phyloP scores from a whole-genome alignment of 2,888 invertebrate genomes.

The Athalia cordata region DNA sequence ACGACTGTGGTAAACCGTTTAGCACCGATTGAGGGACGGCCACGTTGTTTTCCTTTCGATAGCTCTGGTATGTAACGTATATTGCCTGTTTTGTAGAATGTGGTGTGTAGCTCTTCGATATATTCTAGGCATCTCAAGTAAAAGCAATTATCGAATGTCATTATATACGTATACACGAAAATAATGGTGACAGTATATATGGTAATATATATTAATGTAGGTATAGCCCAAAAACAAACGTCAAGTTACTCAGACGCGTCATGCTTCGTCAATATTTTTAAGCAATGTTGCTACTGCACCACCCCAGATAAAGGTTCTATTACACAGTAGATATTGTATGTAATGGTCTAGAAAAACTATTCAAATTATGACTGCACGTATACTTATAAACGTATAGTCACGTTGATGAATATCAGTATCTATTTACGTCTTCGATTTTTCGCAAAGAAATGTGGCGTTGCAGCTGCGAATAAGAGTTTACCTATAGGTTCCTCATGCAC shows the following conservation, averaged over 20 bases:
- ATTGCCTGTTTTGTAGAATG: too few species aligned
- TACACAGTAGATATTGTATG: too few species aligned
- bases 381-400: too few species aligned
- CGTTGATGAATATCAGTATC: too few species aligned
- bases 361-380: too few species aligned
- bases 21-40: neutral
- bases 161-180: neutral
- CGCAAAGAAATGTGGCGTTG: neutral
- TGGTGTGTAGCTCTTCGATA: neutral
- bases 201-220: neutral
- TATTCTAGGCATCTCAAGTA: slow-evolving; percentile 7
- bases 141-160: slow-evolving; percentile 46
- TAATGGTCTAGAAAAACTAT: too few species aligned
- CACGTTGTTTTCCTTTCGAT: slow-evolving; percentile 47
- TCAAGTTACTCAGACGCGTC: neutral
- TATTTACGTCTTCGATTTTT: neutral
- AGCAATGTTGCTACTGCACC: neutral
- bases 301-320: neutral
- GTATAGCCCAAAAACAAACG: slow-evolving; percentile 48
- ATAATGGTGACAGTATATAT: slow-evolving; percentile 8
- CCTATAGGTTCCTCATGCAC: neutral
- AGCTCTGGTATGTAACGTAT: slow-evolving; percentile 30
- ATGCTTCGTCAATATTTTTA: slow-evolving; percentile 38
- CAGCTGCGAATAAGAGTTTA: neutral
- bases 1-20: neutral